These are phyloP conservation scores for Scaptomyza hsui DNA, from an alignment of 1,140 invertebrate genomes.

Conservation along the genomic window DNA sequence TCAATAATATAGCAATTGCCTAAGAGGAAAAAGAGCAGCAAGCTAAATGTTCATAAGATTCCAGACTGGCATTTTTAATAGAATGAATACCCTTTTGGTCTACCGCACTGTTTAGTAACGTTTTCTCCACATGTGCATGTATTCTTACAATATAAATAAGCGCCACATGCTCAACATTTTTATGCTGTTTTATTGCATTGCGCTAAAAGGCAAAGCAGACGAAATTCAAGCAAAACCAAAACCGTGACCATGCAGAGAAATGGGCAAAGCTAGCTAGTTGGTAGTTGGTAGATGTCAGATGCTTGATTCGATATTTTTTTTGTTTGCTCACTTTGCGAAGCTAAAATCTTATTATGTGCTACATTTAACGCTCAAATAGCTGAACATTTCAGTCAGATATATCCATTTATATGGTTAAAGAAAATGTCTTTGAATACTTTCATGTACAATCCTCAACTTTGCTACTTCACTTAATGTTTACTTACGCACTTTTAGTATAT, in stretches of 20 bases:
- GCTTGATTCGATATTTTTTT: background rate
- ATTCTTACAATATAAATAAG: constrained; percentile 71
- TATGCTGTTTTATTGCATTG: constrained; percentile 80
- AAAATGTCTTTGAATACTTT: background rate
- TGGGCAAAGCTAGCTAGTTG: background rate
- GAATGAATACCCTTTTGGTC: background rate
- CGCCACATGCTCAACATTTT: constrained; percentile 77
- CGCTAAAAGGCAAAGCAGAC: constrained; percentile 66
- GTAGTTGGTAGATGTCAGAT: background rate
- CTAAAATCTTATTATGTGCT: constrained; percentile 76
- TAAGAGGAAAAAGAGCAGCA: no score
- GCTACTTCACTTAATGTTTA: constrained; percentile 16
- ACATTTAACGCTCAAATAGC: constrained; percentile 77
- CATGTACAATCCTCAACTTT: constrained; percentile 4
- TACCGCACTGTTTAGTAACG: background rate
- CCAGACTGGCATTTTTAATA: no score
- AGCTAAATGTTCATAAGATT: no score
- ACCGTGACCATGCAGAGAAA: constrained; percentile 16
- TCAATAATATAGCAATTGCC: background rate
- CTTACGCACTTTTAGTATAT: constrained; percentile 6
- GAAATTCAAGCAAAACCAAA: constrained; percentile 33
- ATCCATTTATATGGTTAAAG: constrained; percentile 28
- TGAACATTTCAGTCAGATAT: constrained; percentile 50
- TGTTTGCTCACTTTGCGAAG: constrained; percentile 4
- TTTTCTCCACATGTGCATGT: background rate